Conservation (phyloP, 2,888 invertebrate genomes). For the Oscheius sp. region DNA sequence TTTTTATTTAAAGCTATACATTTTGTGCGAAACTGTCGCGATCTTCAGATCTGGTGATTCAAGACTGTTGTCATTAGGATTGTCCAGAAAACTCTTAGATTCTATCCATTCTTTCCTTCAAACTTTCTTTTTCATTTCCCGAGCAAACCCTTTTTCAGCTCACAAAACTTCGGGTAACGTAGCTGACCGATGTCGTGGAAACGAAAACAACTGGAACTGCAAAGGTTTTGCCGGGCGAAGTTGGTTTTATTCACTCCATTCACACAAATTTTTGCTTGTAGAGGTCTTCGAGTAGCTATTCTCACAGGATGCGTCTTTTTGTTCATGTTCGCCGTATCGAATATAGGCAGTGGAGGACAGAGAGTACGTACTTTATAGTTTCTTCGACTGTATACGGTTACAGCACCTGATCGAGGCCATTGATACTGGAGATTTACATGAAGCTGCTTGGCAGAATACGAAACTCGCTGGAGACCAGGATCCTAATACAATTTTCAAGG, state of each 20-base stretch:
- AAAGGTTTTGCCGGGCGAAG: constrained; percentile 62
- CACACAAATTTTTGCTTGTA: constrained; percentile 35
- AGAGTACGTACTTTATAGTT: constrained; percentile 13
- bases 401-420: constrained; percentile 3
- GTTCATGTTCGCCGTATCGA: constrained; percentile 45
- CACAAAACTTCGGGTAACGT: no score
- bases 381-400: not conserved
- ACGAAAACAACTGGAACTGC: constrained; percentile 59
- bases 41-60: no score
- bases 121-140: no score
- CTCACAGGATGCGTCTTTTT: constrained; percentile 44
- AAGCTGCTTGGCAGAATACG: constrained; percentile 31
- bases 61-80: no score
- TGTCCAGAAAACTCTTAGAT: no score
- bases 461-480: constrained; percentile 64
- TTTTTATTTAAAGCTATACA: no score
- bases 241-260: constrained; percentile 37
- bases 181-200: constrained; percentile 55
- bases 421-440: constrained; percentile 11
- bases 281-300: constrained; percentile 41
- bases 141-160: not conserved
- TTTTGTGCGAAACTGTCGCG: no score
- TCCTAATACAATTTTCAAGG: constrained; percentile 72
- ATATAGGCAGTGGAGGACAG: constrained; percentile 25
- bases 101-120: no score